phyloP scores from a whole-genome alignment of 2,113 vertebrate species.

The Sterrhoptilus dennistouni region DNA sequence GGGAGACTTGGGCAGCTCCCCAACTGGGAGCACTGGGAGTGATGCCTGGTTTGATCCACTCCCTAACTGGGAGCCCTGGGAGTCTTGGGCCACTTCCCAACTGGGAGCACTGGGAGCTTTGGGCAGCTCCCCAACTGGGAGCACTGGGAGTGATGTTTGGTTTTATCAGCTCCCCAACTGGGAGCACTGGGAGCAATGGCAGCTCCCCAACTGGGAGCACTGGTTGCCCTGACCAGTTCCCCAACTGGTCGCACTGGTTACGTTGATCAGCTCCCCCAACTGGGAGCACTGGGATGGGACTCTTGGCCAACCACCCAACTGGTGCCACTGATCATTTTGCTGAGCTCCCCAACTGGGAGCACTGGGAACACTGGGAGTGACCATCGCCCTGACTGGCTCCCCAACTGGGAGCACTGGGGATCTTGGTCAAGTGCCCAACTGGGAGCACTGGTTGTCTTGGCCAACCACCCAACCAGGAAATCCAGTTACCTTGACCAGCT shows the following conservation, averaged over 20 bases:
- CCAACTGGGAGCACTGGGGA: too few species aligned
- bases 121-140: not conserved
- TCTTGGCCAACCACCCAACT: not conserved
- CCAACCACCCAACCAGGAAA: too few species aligned
- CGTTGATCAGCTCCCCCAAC: too few species aligned
- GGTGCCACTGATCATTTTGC: too few species aligned
- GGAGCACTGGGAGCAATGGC: not conserved
- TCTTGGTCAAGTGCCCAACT: too few species aligned
- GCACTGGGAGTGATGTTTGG: too few species aligned
- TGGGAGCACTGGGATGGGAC: too few species aligned
- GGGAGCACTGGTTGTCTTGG: too few species aligned
- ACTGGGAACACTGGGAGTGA: too few species aligned
- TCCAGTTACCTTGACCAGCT: not conserved
- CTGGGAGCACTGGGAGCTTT: not conserved
- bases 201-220: not conserved
- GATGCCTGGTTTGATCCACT: too few species aligned
- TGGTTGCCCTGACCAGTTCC: not conserved
- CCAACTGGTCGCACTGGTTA: not conserved
- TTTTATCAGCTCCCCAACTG: not conserved
- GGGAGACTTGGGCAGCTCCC: not conserved
- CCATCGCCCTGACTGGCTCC: too few species aligned
- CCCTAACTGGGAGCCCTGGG: not conserved
- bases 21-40: not conserved
- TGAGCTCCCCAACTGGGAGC: too few species aligned
- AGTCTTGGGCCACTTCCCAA: not conserved